Base-by-base conservation (phyloP, 2,113 vertebrate species). In the Oenanthe melanoleuca region DNA sequence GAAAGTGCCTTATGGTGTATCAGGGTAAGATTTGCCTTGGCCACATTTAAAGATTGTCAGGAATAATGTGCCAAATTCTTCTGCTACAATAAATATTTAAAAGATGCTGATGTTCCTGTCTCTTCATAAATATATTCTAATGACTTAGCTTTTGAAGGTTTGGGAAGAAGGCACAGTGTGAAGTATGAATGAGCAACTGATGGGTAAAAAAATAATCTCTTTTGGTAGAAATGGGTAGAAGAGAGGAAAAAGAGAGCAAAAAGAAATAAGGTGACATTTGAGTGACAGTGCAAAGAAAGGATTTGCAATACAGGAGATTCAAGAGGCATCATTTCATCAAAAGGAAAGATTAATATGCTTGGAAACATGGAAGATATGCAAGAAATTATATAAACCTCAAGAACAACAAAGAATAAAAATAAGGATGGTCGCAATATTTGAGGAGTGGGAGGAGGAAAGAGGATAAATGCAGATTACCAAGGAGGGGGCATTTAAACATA, bases 271-370 rank as follows among this genome's bases (percentile, higher is more conserved):
- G n/a, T 91, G 80, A 70, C 64, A 45, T 57, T 71, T 91, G 80
- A 91, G n/a, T 83, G 88, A 65, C 80, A 86, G 65, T 85, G 21
- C 74, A 92, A 92, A 89, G 82, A 86, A 92, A 77, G 23, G 20
- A 91, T 92, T 69, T 92, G 78, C 49, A 92, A 74, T 56, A 45
- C 25, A 86, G 75, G 64, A 63, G 73, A 85, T 89, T 86, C 69
- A 60, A 69, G 89, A 93, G 69, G 21, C 24, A 52, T 60, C 40
- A 31, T 82, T 61, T 78, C 11, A n/a, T 94, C 77, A 87, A 81
- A 91, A 92, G 50, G 53, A 81, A 85, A 88, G 57, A 86, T 81
- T 73, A 53, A 67, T 85, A 61, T 64, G 82, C 40, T 72, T 81
- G 57, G 53, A 71, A 85, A 71, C 1, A 1, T 42, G n/a, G 52